Conservation (phyloP, 2,113 vertebrate species). For the Xiphorhynchus elegans region DNA sequence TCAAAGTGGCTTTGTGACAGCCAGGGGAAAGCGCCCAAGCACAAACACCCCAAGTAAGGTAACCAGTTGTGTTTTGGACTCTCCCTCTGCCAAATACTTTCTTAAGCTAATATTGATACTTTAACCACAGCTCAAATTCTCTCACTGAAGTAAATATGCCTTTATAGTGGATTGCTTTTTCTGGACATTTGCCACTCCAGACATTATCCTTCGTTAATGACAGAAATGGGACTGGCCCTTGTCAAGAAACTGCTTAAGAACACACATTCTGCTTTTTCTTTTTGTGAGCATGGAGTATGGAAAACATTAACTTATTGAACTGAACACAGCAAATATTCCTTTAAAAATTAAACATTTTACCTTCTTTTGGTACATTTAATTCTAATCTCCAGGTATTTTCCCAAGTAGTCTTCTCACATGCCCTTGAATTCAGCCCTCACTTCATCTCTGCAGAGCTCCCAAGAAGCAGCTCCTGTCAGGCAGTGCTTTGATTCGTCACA, state of each 20-base stretch:
- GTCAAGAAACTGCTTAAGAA: conserved; percentile 19
- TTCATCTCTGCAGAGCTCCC: not conserved
- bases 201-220: conserved; percentile 8
- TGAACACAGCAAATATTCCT: not conserved
- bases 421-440: not conserved
- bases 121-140: conserved; percentile 70
- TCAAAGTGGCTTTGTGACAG: not conserved
- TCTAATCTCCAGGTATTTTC: not conserved
- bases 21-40: not conserved
- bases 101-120: conserved; percentile 76
- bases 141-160: conserved; percentile 61
- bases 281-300: not conserved
- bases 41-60: not conserved
- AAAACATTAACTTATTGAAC: conserved; percentile 20
- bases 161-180: conserved; percentile 43
- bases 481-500: not conserved
- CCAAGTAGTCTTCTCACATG: not conserved
- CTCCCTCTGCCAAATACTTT: conserved; percentile 69
- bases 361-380: not conserved
- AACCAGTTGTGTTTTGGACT: conserved; percentile 15
- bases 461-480: not conserved
- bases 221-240: conserved; percentile 50
- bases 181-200: conserved; percentile 60
- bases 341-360: not conserved
- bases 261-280: not conserved